Evolutionary conservation across 2,888 invertebrate genomes (phyloP), one percentile per base, ranked within the genome.

Genomic region (Cephus rjabovi): DNA sequence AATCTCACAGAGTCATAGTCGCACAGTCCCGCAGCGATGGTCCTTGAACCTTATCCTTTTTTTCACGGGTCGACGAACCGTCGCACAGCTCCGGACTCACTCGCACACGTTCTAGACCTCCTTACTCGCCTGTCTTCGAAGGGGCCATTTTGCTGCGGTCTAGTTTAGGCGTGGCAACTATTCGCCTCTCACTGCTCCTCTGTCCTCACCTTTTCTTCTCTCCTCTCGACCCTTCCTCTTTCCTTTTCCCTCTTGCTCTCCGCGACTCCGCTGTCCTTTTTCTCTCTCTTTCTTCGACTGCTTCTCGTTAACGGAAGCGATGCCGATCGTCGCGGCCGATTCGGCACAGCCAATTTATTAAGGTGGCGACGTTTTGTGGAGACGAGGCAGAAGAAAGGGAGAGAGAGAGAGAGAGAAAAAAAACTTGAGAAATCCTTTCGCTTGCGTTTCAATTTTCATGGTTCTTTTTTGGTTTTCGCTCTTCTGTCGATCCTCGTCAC

Each of bases 41-140:
- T 83, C 88, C 86, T 87, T 87, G 87, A 87, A 87, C 86, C 84
- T 81, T 76, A 9, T 74, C 34, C 74, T 68, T 75, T 69, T 75
- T 75, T 73, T 77, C 73, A 37, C 78, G 78, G 83, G 83, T 86
- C 86, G 80, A 81, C 80, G 85, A 86, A 83, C 86, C 79, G 35
- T 3, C 35, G 35, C 12, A 11, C 31, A 12, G 69, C 30, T 30
- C 70, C 70, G 3, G 30, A 70, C 70, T 70, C 33, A 70, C 70
- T 70, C 70, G 11, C 35, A 35, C 35, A 33, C 70, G 31, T 9
- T 12, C 70, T 3, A 6, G 1, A 15, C 40, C 40, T 40, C 40
- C 40, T 40, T 40, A 2, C 40, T 70, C 11, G 15, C 70, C 70
- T 70, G 30, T 70, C 30, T 70, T 9, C 34, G 11, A 11, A 34